Evolutionary conservation across 2,113 vertebrate species (phyloP).

Genomic region (Neolamprologus longior): DNA sequence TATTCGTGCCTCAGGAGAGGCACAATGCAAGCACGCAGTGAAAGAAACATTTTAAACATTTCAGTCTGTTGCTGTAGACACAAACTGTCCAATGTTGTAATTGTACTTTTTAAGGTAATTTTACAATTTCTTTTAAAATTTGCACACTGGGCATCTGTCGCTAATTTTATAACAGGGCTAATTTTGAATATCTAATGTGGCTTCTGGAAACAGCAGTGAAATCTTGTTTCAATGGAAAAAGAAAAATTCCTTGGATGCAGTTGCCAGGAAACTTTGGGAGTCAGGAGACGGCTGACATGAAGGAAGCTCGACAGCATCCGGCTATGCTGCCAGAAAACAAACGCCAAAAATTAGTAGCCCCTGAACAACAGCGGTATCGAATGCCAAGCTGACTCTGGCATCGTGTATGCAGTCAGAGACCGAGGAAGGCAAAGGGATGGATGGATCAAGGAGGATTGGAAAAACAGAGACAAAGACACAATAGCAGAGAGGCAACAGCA

Average conservation of each 20-base stretch:
- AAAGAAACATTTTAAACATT: not conserved
- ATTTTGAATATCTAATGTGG: not conserved
- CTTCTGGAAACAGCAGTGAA: not conserved
- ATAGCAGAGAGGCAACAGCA: not conserved
- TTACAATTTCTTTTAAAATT: not conserved
- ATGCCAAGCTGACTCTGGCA: slow-evolving; percentile 17
- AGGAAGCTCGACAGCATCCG: not conserved
- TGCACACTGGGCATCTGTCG: not conserved
- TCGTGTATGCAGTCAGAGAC: not conserved
- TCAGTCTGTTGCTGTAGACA: not conserved
- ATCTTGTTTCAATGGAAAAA: not conserved
- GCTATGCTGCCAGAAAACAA: slow-evolving; percentile 17
- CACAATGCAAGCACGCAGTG: not conserved
- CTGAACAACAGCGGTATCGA: slow-evolving; percentile 6
- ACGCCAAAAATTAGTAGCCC: slow-evolving; percentile 34
- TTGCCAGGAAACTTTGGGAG: not conserved
- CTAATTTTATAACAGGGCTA: not conserved
- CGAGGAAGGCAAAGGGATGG: not conserved
- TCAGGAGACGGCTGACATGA: not conserved
- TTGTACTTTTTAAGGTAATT: not conserved
- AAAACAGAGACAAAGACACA: not conserved
- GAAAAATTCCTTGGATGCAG: not conserved
- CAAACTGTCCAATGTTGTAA: not conserved
- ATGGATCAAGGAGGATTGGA: not conserved
- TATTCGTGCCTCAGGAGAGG: not conserved